These are phyloP conservation scores for Trissolcus japonicus DNA, from an alignment of 2,888 invertebrate genomes.

Conservation along the genomic window DNA sequence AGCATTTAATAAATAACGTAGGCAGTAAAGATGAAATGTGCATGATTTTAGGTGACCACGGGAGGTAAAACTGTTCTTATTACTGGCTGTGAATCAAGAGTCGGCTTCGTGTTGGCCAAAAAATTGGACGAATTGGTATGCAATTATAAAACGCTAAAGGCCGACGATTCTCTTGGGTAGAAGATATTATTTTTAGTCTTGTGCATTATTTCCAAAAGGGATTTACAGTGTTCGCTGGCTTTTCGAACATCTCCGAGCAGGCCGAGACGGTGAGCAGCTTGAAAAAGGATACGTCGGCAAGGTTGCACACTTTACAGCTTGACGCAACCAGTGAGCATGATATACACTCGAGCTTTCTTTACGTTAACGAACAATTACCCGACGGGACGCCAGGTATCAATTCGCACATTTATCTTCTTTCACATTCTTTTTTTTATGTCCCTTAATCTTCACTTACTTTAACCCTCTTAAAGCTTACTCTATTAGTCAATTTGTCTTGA, in stretches of 20 bases:
- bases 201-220: constrained; percentile 76
- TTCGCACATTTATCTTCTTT: not conserved
- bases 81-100: constrained; percentile 88
- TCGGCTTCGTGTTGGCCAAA: constrained; percentile 86
- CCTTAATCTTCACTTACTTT: not conserved
- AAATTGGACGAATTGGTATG: constrained; percentile 84
- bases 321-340: constrained; percentile 88
- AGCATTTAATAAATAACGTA: constrained; percentile 1
- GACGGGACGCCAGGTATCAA: constrained; percentile 83
- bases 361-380: constrained; percentile 86
- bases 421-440: not conserved
- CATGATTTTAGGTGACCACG: constrained; percentile 82
- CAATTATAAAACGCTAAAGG: constrained; percentile 23
- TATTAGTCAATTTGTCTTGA: too few species aligned
- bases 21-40: not conserved
- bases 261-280: constrained; percentile 83
- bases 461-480: too few species aligned
- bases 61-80: constrained; percentile 90
- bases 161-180: constrained; percentile 10
- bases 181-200: constrained; percentile 7
- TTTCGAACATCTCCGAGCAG: constrained; percentile 82
- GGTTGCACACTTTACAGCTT: constrained; percentile 84
- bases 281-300: constrained; percentile 87
- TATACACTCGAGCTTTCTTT: constrained; percentile 86
- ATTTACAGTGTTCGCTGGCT: constrained; percentile 92